Conservation (phyloP, 2,113 vertebrate genomes). For the Ursus arctos region DNA sequence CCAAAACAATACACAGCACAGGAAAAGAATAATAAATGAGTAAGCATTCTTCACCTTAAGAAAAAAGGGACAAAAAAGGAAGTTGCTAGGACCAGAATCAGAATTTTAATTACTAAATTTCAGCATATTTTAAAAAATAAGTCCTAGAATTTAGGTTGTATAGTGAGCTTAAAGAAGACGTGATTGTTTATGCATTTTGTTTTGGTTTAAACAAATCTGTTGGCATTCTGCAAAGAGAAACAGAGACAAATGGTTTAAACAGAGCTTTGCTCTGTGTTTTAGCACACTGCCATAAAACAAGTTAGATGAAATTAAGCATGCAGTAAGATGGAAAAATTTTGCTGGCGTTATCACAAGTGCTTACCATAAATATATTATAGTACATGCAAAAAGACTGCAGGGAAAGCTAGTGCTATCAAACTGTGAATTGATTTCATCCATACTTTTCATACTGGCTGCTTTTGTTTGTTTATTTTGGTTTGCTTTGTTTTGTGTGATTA, state of each 20-base stretch:
- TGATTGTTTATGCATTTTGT: constrained; percentile 78
- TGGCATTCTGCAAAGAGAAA: constrained; percentile 76
- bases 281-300: constrained; percentile 80
- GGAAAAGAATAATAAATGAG: neutral
- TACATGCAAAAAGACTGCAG: constrained; percentile 66
- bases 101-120: constrained; percentile 29
- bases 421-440: constrained; percentile 66
- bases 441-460: constrained; percentile 58
- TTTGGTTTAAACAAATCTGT: constrained; percentile 83
- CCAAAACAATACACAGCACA: neutral
- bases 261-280: constrained; percentile 77
- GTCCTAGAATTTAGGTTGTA: constrained; percentile 59
- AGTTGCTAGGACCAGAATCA: neutral
- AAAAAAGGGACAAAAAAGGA: neutral
- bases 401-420: constrained; percentile 61
- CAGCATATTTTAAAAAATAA: constrained; percentile 49
- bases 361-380: constrained; percentile 79
- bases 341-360: constrained; percentile 79
- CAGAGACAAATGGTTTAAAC: constrained; percentile 83
- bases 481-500: constrained; percentile 74
- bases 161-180: constrained; percentile 41
- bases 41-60: neutral
- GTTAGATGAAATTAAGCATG: constrained; percentile 82
- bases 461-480: constrained; percentile 77
- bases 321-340: constrained; percentile 82